These are phyloP conservation scores for Cavia porcellus DNA, from an alignment of 2,113 vertebrate species.

Conservation along the genomic window DNA sequence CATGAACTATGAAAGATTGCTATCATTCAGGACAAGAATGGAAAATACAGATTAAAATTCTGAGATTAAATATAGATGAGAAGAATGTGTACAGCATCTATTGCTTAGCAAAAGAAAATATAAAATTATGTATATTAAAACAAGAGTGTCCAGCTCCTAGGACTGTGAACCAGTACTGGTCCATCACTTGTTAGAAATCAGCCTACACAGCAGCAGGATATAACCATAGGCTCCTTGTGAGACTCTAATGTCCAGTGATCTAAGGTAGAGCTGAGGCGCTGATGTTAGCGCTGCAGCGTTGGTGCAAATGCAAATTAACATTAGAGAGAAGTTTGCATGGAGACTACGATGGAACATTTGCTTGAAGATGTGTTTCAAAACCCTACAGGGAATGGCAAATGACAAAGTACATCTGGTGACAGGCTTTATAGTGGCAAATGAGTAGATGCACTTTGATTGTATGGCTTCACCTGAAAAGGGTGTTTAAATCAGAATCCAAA, in stretches of 20 bases:
- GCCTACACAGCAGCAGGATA: background rate
- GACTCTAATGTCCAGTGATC: background rate
- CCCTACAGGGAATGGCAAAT: background rate
- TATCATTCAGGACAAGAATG: background rate
- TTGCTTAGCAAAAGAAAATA: background rate
- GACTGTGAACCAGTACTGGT: background rate
- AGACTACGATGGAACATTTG: background rate
- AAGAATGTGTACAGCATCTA: background rate
- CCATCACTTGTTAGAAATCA: background rate
- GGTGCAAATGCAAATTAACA: background rate
- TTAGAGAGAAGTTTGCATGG: background rate
- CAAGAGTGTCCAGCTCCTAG: background rate
- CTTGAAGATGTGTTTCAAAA: background rate
- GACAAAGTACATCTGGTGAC: background rate
- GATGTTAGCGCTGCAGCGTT: background rate
- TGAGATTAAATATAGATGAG: background rate
- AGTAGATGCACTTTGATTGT: background rate
- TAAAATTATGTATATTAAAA: background rate
- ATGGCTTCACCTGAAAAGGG: background rate
- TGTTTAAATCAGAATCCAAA: background rate
- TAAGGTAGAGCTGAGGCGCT: background rate
- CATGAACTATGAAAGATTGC: background rate
- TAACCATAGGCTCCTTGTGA: background rate
- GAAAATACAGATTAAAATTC: background rate
- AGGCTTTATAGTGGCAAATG: background rate